Base-by-base conservation (phyloP, 2,113 vertebrate genomes). In the Hymenochirus boettgeri region DNA sequence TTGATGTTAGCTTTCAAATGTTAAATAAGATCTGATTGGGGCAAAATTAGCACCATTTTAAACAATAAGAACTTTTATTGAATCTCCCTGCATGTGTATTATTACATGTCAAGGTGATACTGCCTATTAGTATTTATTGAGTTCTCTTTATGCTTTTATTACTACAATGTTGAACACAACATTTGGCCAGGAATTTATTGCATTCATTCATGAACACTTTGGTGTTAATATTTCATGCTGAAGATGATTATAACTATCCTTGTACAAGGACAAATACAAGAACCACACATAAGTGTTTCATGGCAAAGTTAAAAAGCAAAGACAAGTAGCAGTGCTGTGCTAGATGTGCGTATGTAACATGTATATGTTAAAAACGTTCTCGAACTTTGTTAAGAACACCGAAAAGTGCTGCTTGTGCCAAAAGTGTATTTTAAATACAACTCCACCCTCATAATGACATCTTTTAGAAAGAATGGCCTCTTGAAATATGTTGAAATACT, bases 201-300 rank as follows among this genome's bases (percentile, higher is more conserved):
- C 21, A 18, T 48, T 48, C 13, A 10, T 22, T 9, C 2, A 48
- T 48, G 46, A 48, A 22, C 46, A 48, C 46, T 22, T 6, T 5
- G 22, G 46, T 48, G 46, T 48, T 48, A 21, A 48, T 48, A 22
- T 48, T 48, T 23, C 22, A 48, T 23, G 46, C 18, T 48, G 46
- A 48, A 23, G 4, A 48, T 22, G 3, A 48, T 22, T 22, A 22
- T 7, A 48, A 48, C 46, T 48, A 19, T 48, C 46, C 6, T 7
- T 11, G 10, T 3, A 2, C 10, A 48, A 48, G 22, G 19, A 21
- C 46, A 48, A 48, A 48, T 48, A 48, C 21, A 9, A 48, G 46
- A 4, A 8, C 46, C 19, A 19, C 6, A 48, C 46, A 48, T 48
- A 3, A 35, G 33, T 35, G 4, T 35, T 8, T 48, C 46, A 22